Conservation (phyloP, 2,888 invertebrate genomes). For the Mythimna impura region DNA sequence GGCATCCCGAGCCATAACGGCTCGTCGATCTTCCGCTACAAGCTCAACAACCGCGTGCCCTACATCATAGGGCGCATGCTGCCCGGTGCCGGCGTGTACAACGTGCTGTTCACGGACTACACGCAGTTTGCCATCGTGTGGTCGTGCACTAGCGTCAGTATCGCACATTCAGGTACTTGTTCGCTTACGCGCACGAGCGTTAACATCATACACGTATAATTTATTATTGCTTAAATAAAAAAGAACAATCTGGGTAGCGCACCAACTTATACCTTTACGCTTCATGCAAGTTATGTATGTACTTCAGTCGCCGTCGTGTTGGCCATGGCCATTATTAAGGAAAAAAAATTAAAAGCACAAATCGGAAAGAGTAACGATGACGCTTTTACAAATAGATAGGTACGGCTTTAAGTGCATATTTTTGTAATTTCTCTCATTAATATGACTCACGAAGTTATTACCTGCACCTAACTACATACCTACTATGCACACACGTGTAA, state of each 20-base stretch:
- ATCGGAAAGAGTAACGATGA: too few species aligned
- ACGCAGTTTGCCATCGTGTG: constrained; percentile 93
- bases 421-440: neutral
- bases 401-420: too few species aligned
- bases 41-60: constrained; percentile 91
- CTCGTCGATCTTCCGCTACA: constrained; percentile 91
- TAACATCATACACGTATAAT: neutral
- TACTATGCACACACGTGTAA: neutral
- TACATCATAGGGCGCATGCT: constrained; percentile 92
- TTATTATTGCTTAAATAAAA: too few species aligned
- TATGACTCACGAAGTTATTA: neutral
- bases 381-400: too few species aligned
- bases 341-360: too few species aligned
- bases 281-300: too few species aligned
- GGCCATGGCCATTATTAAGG: too few species aligned
- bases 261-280: too few species aligned
- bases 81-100: constrained; percentile 93
- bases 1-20: constrained; percentile 91
- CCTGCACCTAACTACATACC: neutral
- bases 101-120: constrained; percentile 93
- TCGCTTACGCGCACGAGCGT: neutral
- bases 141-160: constrained; percentile 93
- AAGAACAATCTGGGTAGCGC: too few species aligned
- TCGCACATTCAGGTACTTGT: constrained; percentile 91
- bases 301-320: too few species aligned